Evolutionary conservation across 2,888 invertebrate species (phyloP).

Genomic region (Nowickia ferox): DNA sequence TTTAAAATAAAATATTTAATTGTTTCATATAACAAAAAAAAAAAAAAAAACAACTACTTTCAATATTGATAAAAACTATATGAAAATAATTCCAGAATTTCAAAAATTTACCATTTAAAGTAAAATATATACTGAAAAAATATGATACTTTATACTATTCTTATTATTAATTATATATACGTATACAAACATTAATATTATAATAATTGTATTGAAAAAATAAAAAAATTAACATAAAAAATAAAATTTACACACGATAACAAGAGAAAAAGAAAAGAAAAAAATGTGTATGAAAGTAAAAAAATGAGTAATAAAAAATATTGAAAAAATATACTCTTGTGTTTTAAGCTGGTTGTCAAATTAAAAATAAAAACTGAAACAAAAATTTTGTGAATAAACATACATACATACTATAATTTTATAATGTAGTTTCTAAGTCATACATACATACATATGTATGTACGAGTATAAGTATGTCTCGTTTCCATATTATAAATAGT

Average conservation of each 20-base stretch:
- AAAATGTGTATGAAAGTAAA: conserved; percentile 51
- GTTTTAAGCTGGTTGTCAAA: not conserved
- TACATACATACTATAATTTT: too few species aligned
- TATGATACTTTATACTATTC: conserved; percentile 53
- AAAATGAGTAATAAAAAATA: conserved; percentile 52
- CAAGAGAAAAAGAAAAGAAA: conserved; percentile 24
- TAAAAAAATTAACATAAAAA: conserved; percentile 12
- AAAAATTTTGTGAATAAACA: not conserved
- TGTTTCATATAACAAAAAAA: conserved; percentile 12
- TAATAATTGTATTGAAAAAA: conserved; percentile 68
- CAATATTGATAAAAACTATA: not conserved
- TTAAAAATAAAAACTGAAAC: not conserved
- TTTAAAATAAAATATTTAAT: not conserved
- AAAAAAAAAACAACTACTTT: not conserved
- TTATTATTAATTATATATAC: conserved; percentile 67
- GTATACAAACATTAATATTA: conserved; percentile 52
- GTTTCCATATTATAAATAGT: too few species aligned
- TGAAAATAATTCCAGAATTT: conserved; percentile 65
- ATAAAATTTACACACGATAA: conserved; percentile 53
- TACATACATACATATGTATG: too few species aligned
- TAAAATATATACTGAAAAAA: conserved; percentile 22
- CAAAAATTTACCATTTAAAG: conserved; percentile 55
- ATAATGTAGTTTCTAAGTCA: too few species aligned
- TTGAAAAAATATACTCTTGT: conserved; percentile 3
- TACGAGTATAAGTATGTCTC: too few species aligned